A percentile compares a stretch with the other conserved stretches of the same genome.
Conservation (phyloP, 2,113 vertebrate genomes). For the Brachirus orientalis region DNA sequence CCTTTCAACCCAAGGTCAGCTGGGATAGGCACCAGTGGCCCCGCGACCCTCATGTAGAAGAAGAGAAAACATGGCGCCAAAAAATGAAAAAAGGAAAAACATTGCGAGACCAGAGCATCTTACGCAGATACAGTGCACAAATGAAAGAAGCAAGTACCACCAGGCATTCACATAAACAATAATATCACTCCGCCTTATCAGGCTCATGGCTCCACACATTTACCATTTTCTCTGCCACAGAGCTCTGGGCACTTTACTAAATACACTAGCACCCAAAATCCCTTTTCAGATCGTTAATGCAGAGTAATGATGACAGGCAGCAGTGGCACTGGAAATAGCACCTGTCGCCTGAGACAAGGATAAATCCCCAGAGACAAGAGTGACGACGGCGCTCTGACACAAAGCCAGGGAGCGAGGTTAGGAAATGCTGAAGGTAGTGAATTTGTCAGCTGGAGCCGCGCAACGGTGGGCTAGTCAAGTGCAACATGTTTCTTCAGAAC, state of each 20-base stretch:
- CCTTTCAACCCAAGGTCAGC: no score
- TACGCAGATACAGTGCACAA: no score
- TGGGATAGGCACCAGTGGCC: no score
- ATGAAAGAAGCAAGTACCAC: no score
- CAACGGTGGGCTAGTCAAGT: no score
- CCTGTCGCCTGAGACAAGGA: constrained; percentile 51
- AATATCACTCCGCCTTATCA: background rate
- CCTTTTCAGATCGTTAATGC: constrained; percentile 51
- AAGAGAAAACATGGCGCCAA: no score
- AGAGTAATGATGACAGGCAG: constrained; percentile 62
- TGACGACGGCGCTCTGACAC: constrained; percentile 2
- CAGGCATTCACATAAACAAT: background rate
- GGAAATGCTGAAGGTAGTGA: background rate
- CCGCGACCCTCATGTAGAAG: no score
- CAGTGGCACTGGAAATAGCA: constrained; percentile 47
- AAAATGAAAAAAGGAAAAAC: no score
- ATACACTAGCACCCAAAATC: constrained; percentile 35
- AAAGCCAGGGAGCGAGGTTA: background rate
- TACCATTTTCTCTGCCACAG: constrained; percentile 40
- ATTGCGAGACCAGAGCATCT: no score
- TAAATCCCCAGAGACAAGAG: constrained; percentile 33
- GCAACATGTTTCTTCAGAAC: no score
- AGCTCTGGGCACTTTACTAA: constrained; percentile 55
- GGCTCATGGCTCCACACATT: constrained; percentile 9
- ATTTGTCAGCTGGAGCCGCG: background rate